Conservation (phyloP, 2,888 invertebrate genomes). For the Octonoba sinensis region DNA sequence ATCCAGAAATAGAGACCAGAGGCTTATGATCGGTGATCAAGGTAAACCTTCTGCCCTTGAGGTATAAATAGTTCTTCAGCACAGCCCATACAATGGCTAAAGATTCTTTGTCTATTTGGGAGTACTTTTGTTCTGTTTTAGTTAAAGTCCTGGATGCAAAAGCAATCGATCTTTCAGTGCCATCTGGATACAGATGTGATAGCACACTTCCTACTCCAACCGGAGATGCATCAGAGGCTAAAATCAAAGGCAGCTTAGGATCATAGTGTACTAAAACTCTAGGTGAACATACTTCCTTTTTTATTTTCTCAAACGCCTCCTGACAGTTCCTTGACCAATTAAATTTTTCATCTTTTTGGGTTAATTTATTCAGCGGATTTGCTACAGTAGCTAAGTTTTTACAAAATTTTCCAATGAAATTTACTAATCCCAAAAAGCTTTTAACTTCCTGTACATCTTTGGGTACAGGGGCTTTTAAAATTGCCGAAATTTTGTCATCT, state of each 20-base stretch:
- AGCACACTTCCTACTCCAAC: background rate
- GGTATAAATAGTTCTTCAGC: background rate
- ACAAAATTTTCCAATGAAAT: conserved; percentile 16
- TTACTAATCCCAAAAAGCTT: conserved; percentile 4
- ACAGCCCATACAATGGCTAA: conserved; percentile 5
- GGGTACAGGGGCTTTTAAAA: background rate
- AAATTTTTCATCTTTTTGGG: conserved; percentile 9
- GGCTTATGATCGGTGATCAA: background rate
- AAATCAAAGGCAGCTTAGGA: background rate
- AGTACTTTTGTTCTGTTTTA: background rate
- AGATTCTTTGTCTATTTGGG: background rate
- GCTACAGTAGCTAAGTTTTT: conserved; percentile 13
- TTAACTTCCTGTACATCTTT: conserved; percentile 11
- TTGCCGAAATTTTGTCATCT: background rate
- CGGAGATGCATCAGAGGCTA: background rate
- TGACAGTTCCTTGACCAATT: conserved; percentile 14
- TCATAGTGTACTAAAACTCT: background rate
- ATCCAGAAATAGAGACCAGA: background rate
- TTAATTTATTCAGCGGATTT: conserved; percentile 15
- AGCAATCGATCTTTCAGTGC: background rate
- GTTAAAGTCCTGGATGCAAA: conserved; percentile 1
- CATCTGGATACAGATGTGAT: conserved; percentile 8
- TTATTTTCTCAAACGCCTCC: conserved; percentile 6
- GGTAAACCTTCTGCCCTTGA: background rate
- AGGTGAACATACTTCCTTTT: background rate